Base-by-base conservation (phyloP, 2,113 vertebrate species). In the Poeciliopsis prolifica region DNA sequence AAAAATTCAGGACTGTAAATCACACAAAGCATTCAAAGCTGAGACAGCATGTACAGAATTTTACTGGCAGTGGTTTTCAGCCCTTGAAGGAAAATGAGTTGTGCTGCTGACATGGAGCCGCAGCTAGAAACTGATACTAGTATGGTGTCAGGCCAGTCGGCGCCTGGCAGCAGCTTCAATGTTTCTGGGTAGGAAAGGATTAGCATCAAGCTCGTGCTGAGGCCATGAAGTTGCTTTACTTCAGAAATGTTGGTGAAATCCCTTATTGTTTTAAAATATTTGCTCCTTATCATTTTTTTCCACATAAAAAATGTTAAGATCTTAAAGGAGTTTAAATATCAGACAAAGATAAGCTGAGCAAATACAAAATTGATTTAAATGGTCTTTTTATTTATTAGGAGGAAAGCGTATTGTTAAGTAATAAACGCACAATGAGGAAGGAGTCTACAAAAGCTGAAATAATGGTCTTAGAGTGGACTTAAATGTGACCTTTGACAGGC, bases 21-120 rank as follows among this genome's bases (percentile, higher is more conserved):
- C 91, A 89, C 78, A 91, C 71, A 87, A 90, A 91, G 91, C 87
- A 90, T 92, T 88, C 91, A 83, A 90, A 90, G 80, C 90, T 74
- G 80, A 83, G 71, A 91, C 74, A 74, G 83, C 77, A 82, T 78
- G 75, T 48, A 87, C 69, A 82, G 74, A 72, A 64, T 67, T 89
- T 84, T 82, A 84, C 64, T 82, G 85, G 79, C 72, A 75, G 86
- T 88, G 91, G 86, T 80, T 85, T 73, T 63, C 29, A 30, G 80
- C 72, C 77, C 74, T 66, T 17, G 15, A 65, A 13, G 67, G 24
- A 19, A 29, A 29, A 72, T 1, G 24, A 48, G 19, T n/a, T 74
- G 69, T 71, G 67, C 65, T 64, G 65, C 54, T 78, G 10, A 37
- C 35, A 37, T 48, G 8, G 22, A 58, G 22, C 68, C 78, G 37